A percentile compares a stretch with the other conserved stretches of the same genome.
Evolutionary conservation across 2,888 invertebrate species (phyloP).

Genomic region (Nephrotoma guestfalica): DNA sequence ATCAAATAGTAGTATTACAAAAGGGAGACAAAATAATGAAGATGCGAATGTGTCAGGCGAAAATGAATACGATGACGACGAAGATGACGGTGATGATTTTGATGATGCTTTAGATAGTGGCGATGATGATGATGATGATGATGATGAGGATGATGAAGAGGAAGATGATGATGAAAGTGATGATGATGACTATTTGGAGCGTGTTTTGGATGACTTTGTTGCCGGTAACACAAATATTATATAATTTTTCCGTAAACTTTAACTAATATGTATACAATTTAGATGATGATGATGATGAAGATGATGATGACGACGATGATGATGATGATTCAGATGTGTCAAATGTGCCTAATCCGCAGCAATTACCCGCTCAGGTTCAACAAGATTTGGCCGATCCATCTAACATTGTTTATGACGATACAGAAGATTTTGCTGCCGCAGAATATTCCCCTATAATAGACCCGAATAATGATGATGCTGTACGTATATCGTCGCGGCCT

Average conservation of each 20-base stretch:
- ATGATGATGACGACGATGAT: conserved; percentile 22
- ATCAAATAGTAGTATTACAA: neutral
- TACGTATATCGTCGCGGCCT: neutral
- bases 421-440: neutral
- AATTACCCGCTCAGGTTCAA: neutral
- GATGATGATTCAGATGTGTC: conserved; percentile 21
- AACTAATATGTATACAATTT: neutral
- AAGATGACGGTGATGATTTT: neutral
- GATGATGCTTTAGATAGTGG: neutral
- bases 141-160: neutral
- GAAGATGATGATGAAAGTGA: conserved; percentile 46
- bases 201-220: conserved; percentile 70
- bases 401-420: neutral
- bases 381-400: neutral
- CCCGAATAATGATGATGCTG: neutral
- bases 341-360: neutral
- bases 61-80: conserved; percentile 3
- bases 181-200: conserved; percentile 57
- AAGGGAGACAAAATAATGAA: neutral
- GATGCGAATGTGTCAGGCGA: neutral
- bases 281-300: conserved; percentile 37
- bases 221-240: conserved; percentile 41
- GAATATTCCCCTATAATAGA: neutral
- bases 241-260: neutral
- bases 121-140: neutral